Conservation (phyloP, 2,113 vertebrate genomes). For the Aramus guarauna region DNA sequence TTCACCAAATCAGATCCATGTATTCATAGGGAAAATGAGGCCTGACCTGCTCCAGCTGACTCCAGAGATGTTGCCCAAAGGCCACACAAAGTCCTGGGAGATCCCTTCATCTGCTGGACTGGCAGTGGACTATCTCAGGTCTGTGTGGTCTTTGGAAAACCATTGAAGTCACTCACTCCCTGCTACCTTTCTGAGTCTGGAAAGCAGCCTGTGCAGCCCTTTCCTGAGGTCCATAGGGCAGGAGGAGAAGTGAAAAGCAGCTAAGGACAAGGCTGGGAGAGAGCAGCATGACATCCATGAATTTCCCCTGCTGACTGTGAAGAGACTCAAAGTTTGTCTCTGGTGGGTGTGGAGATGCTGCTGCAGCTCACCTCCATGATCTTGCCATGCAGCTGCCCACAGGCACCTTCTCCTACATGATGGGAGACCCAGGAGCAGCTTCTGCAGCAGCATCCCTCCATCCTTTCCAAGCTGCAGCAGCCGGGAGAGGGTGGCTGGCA, state of each 20-base stretch:
- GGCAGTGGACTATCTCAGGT: neutral
- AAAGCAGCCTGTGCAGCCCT: neutral
- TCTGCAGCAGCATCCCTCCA: neutral
- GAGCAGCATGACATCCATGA: neutral
- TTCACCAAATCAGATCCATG: neutral
- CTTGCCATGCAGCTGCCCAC: neutral
- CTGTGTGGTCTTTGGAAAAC: neutral
- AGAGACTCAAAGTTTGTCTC: neutral
- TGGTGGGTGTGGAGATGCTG: accelerated
- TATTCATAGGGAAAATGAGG: neutral
- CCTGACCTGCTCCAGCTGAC: neutral
- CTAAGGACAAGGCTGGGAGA: neutral
- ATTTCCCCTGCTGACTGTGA: neutral
- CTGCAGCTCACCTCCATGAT: neutral
- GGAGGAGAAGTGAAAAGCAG: neutral
- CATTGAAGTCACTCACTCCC: neutral
- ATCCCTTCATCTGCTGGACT: neutral
- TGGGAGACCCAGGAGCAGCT: neutral
- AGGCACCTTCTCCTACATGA: neutral
- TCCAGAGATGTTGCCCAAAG: neutral
- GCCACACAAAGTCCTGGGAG: neutral
- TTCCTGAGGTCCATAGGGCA: neutral
- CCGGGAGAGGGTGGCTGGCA: neutral
- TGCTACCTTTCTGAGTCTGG: neutral
- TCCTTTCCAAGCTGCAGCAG: neutral